These are phyloP conservation scores for Corapipo altera DNA, from an alignment of 2,113 vertebrate species.

Conservation along the genomic window DNA sequence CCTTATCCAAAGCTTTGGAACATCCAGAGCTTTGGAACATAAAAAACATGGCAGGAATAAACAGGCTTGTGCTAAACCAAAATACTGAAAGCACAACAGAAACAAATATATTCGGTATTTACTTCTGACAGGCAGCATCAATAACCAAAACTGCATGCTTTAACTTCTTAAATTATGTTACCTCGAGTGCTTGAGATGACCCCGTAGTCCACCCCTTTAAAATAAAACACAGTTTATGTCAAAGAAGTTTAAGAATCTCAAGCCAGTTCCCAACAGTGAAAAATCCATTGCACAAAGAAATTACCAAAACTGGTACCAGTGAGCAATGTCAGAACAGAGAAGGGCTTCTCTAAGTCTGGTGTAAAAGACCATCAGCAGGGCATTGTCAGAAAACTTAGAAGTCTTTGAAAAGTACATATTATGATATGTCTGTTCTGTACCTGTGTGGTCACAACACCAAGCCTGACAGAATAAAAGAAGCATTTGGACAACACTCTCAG, in stretches of 20 bases:
- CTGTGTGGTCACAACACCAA: neutral
- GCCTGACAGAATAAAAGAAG: neutral
- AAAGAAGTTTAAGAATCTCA: neutral
- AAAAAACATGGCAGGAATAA: neutral
- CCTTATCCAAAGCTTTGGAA: neutral
- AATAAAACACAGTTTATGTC: neutral
- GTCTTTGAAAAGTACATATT: neutral
- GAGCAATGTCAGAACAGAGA: neutral
- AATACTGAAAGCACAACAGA: neutral
- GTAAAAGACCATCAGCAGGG: neutral
- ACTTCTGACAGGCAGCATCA: neutral
- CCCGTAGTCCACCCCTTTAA: neutral
- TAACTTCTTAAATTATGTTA: neutral
- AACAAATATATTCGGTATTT: neutral
- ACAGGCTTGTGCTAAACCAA: neutral
- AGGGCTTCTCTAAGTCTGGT: neutral
- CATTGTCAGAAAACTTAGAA: neutral
- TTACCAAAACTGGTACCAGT: neutral
- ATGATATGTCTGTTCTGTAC: neutral
- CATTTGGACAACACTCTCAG: accelerated
- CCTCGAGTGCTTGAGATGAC: neutral
- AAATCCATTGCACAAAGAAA: neutral
- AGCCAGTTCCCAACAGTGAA: neutral
- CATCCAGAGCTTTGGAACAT: neutral
- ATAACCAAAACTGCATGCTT: neutral